Conservation (phyloP, 2,113 vertebrate genomes). For the Cryptoleucopteryx plumbea region DNA sequence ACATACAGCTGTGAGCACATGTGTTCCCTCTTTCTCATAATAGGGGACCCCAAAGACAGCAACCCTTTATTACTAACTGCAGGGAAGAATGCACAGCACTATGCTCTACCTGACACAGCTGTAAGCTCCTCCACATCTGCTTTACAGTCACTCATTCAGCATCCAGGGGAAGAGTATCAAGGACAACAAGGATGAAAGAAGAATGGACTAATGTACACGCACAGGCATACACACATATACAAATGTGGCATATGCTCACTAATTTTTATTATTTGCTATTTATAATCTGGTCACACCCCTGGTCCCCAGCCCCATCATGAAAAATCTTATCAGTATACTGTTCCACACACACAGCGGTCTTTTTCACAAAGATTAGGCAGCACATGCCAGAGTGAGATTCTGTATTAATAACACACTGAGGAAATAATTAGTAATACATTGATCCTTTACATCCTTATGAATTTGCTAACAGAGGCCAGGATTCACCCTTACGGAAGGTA, state of each 20-base stretch:
- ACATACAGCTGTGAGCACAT: not conserved
- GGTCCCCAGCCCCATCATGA: not conserved
- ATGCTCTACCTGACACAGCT: not conserved
- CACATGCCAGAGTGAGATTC: not conserved
- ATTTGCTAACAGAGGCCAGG: not conserved
- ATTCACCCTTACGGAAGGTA: not conserved
- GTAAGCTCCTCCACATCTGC: not conserved
- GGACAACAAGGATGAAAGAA: not conserved
- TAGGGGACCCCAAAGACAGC: not conserved
- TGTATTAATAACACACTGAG: not conserved
- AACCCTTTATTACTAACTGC: not conserved
- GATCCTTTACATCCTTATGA: not conserved
- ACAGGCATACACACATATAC: not conserved
- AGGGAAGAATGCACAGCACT: not conserved
- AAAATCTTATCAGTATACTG: not conserved
- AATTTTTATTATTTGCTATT: not conserved
- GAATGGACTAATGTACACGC: not conserved
- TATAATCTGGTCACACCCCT: not conserved
- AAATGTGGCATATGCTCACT: not conserved
- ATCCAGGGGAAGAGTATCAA: not conserved
- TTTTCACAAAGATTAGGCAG: not conserved
- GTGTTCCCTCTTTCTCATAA: constrained; percentile 11
- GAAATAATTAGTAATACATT: not conserved
- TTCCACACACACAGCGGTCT: not conserved
- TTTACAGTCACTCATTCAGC: not conserved